phyloP scores from a whole-genome alignment of 2,113 vertebrate genomes.

The Caretta caretta region DNA sequence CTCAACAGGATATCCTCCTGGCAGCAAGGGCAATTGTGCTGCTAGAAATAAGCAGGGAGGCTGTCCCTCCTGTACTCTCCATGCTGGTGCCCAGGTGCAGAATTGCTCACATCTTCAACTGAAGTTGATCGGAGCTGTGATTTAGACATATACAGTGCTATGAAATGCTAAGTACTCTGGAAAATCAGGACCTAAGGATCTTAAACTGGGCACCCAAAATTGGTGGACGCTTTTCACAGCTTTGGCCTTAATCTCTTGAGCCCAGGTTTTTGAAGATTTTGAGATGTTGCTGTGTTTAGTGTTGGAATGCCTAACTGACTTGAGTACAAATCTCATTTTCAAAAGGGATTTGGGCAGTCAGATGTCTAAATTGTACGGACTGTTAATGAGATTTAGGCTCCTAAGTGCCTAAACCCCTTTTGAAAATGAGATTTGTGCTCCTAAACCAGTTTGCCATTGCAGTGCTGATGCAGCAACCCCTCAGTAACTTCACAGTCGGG shows the following conservation, averaged over 20 bases:
- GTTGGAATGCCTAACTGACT: background rate
- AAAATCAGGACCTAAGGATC: background rate
- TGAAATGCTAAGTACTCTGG: background rate
- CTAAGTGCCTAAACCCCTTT: background rate
- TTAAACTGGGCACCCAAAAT: background rate
- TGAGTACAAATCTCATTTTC: background rate
- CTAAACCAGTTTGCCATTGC: background rate
- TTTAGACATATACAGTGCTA: constrained; percentile 8
- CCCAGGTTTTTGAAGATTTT: background rate
- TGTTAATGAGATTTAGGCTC: background rate
- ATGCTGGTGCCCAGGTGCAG: background rate
- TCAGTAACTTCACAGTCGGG: background rate
- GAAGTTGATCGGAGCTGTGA: background rate
- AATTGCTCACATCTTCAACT: background rate
- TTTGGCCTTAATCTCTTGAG: background rate
- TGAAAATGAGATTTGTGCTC: background rate
- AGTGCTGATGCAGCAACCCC: background rate
- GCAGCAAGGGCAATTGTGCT: background rate
- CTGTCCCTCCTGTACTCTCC: background rate
- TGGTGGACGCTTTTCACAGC: background rate
- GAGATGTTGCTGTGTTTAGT: background rate
- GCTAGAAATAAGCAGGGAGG: background rate
- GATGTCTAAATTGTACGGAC: background rate
- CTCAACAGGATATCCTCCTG: background rate
- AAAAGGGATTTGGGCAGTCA: background rate